Evolutionary conservation across 1,140 invertebrate species (phyloP), one percentile per base, ranked within the genome.

Genomic region (Brachionus calyciflorus): DNA sequence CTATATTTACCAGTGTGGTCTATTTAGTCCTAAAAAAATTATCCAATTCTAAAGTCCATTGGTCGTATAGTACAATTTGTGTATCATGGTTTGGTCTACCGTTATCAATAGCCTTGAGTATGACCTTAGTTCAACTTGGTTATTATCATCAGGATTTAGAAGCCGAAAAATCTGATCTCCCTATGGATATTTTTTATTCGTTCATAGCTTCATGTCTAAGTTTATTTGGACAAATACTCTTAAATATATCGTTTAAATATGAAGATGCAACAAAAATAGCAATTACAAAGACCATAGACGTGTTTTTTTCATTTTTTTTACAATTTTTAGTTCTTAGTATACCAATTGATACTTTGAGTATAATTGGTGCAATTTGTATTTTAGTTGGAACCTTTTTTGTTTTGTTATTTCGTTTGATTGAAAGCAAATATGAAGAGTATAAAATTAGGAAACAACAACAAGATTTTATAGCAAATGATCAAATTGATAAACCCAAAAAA

Each of bases 131-230:
- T 33, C 19, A 51, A 12, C 40, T 73, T 21, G 46, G 46, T 10
- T 49, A 21, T 40, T 49, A 49, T 41, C 69, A 73, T 17, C n/a
- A 37, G 19, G 33, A 51, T n/a, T 73, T 49, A 26, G 19, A 14
- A 12, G 4, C 12, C 4, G 69, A 73, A 41, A 26, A 51, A 26
- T 9, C 49, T 12, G 33, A 49, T 10, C 17, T 73, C 2, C 69
- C 69, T 10, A 73, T 73, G 69, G 69, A 73, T 40, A 49, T 73
- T 9, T 73, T 73, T 55, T 73, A 73, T 55, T 73, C 69, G 17
- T n/a, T 28, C 21, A 3, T 51, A 1, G 46, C 69, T 21, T 17
- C 44, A 10, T 19, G n/a, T 24, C 24, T 49, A 9, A 73, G 69
- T 19, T 12, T 73, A 3, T 12, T 51, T 2, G 69, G 69, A 21